Evolutionary conservation across 53 echinoderm and acorn worm genomes (phyloP).

Genomic region (Antedon mediterranea): DNA sequence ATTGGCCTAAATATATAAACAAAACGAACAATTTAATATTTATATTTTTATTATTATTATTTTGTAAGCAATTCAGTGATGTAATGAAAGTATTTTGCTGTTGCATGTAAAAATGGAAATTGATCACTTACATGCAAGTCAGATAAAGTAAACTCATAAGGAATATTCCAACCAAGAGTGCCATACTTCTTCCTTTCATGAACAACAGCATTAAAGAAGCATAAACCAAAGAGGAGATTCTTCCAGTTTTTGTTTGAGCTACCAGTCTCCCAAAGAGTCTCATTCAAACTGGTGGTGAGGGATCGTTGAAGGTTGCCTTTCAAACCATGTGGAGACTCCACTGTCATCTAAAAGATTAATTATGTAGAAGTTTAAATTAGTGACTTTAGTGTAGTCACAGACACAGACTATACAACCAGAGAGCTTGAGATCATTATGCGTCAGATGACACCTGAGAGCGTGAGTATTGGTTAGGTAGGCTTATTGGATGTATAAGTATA

Average conservation of each 20-base stretch:
- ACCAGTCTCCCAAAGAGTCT: slow-evolving; percentile 68
- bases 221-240: slow-evolving; percentile 81
- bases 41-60: not conserved
- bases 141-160: slow-evolving; percentile 88
- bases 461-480: no score
- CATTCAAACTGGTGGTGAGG: slow-evolving; percentile 48
- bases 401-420: no score
- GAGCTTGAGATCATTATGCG: no score
- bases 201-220: slow-evolving; percentile 94
- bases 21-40: no score
- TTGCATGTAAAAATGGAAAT: not conserved
- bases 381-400: no score
- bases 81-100: not conserved
- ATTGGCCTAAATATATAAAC: not conserved
- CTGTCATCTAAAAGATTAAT: slow-evolving; percentile 63
- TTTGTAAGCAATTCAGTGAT: not conserved
- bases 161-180: slow-evolving; percentile 88
- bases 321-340: slow-evolving; percentile 91
- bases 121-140: slow-evolving; percentile 66
- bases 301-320: slow-evolving; percentile 86
- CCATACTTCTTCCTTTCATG: slow-evolving; percentile 95
- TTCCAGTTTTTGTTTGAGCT: slow-evolving; percentile 72
- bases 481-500: no score
- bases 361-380: no score
- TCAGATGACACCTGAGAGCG: no score